Conservation (phyloP, 2,797 vertebrate species). For the Psittacula echo region DNA sequence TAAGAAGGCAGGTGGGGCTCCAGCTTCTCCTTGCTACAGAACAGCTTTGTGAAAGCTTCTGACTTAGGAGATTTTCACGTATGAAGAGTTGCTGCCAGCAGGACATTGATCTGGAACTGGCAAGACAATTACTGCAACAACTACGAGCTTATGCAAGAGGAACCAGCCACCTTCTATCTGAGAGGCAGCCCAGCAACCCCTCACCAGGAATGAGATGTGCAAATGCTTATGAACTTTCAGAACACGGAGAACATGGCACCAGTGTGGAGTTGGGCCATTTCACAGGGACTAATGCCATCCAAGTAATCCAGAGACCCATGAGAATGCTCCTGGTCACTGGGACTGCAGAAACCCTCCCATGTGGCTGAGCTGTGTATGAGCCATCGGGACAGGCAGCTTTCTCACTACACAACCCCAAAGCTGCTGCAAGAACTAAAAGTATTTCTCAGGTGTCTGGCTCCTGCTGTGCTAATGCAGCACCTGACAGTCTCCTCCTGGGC, state of each 20-base stretch:
- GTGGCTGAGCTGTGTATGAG: not conserved
- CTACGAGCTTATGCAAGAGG: not conserved
- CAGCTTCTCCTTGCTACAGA: not conserved
- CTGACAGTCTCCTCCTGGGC: not conserved
- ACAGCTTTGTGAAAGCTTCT: not conserved
- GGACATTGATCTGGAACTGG: not conserved
- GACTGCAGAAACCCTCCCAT: not conserved
- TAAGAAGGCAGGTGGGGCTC: not conserved
- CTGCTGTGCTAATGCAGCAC: not conserved
- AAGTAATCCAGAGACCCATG: not conserved
- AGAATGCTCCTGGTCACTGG: not conserved
- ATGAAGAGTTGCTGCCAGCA: not conserved
- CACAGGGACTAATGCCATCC: not conserved
- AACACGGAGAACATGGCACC: not conserved
- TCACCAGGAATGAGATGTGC: not conserved
- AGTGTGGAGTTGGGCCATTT: not conserved
- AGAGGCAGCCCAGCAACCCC: not conserved
- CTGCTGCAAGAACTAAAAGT: not conserved
- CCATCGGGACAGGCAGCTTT: not conserved
- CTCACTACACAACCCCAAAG: not conserved
- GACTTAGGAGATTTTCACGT: not conserved
- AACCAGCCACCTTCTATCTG: not conserved
- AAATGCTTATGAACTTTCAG: too few relatives aligned
- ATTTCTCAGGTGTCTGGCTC: not conserved
- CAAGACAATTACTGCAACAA: not conserved